phyloP scores from a whole-genome alignment of 1,140 invertebrate genomes.

The Parapsyche elsis region DNA sequence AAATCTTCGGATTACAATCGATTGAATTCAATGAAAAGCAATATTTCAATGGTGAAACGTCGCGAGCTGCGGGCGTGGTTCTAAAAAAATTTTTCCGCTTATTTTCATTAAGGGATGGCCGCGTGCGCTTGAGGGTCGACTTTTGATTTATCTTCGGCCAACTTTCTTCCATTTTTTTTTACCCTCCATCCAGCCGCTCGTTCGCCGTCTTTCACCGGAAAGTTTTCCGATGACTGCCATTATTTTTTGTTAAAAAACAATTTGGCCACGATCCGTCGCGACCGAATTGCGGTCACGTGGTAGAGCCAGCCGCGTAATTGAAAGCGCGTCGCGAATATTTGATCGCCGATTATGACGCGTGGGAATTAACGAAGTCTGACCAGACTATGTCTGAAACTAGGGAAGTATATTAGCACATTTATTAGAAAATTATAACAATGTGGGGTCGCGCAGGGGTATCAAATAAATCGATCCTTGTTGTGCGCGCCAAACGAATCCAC shows the following conservation, averaged over 20 bases:
- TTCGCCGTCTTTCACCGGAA: slow-evolving; percentile 5
- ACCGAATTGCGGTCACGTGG: neutral
- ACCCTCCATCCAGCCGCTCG: neutral
- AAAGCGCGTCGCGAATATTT: neutral
- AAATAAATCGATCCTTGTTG: no score
- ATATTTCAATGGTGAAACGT: neutral
- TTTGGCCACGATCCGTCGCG: neutral
- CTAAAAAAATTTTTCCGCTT: neutral
- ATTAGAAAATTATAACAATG: neutral
- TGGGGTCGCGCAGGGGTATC: neutral
- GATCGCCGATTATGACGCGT: neutral
- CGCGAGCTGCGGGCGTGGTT: neutral
- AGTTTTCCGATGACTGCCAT: slow-evolving; percentile 31
- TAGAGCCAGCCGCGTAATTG: neutral
- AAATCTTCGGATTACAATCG: neutral
- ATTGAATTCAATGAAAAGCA: neutral
- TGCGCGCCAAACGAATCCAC: no score
- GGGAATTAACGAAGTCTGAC: neutral
- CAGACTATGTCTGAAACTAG: no score
- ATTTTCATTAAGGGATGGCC: slow-evolving; percentile 7
- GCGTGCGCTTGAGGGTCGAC: slow-evolving; percentile 2
- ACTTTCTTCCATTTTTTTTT: neutral
- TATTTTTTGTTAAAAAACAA: slow-evolving; percentile 40
- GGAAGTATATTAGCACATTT: no score
- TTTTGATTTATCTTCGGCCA: neutral